Evolutionary conservation across 2,797 vertebrate species (phyloP).

Genomic region (Myripristis murdjan): DNA sequence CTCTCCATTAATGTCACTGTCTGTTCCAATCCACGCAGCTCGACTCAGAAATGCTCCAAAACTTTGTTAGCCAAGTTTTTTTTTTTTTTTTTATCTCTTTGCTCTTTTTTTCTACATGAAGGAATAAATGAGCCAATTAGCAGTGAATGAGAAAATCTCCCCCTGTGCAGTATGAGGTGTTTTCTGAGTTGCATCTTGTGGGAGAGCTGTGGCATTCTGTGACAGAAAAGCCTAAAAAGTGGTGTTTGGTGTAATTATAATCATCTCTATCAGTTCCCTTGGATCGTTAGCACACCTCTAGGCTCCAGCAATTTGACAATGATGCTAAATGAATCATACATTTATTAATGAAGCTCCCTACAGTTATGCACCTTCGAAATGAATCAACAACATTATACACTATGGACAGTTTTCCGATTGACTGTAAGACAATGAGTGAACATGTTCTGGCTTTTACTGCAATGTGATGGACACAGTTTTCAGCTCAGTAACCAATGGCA

Average conservation of each 20-base stretch:
- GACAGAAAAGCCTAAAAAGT: conserved; percentile 65
- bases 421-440: conserved; percentile 23
- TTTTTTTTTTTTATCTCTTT: conserved; percentile 63
- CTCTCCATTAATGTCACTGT: conserved; percentile 70
- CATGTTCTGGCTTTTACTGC: conserved; percentile 22
- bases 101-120: conserved; percentile 24
- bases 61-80: conserved; percentile 76
- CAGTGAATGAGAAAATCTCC: conserved; percentile 68
- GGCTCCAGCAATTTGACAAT: conserved; percentile 65
- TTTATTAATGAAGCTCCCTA: conserved; percentile 70
- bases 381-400: conserved; percentile 48
- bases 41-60: conserved; percentile 47
- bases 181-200: conserved; percentile 58
- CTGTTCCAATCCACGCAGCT: conserved; percentile 67
- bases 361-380: conserved; percentile 55
- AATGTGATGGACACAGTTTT: conserved; percentile 21
- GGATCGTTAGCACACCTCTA: conserved; percentile 69
- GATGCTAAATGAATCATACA: conserved; percentile 72
- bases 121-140: conserved; percentile 78
- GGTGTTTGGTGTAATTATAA: conserved; percentile 70
- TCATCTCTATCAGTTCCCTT: conserved; percentile 60
- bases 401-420: conserved; percentile 35
- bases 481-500: conserved; percentile 22
- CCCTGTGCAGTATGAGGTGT: conserved; percentile 56
- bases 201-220: conserved; percentile 55